Base-by-base conservation (phyloP, 2,113 vertebrate genomes). In the Acrocephalus arundinaceus region DNA sequence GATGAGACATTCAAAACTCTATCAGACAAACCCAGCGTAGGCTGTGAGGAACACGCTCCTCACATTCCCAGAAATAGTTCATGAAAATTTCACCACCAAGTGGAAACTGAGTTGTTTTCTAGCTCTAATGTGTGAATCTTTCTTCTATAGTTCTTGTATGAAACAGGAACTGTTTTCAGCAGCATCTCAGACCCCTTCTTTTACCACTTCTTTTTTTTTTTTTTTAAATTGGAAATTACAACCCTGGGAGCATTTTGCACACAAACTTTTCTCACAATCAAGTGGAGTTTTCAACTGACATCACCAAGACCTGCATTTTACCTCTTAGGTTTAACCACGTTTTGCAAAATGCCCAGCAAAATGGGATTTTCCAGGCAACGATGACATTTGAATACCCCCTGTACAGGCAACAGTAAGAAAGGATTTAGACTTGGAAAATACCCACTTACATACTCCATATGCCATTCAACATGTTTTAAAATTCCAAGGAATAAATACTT, bases 201-300 rank as follows among this genome's bases (percentile, higher is more conserved):
- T 77, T 54, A 86, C 72, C 72, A 68, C 71, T 80, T 20, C 5
- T 57, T 45, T 45, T 45, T 45, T 45, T 45, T 43, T 61, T 77
- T 37, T 45, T 51, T n/a, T 13, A 1, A 43, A 65, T 31, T 90
- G 35, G 55, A 96, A 95, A 90, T 92, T 70, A 81, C 65, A 81
- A 57, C 30, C 33, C 52, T 52, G 52, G 39, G 65, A 86, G 16
- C 18, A 67, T 80, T 90, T 31, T 72, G 48, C 80, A 43, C 58
- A 75, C 27, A 78, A 78, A 28, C 30, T 17, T 13, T 70, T 80
- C 57, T 70, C 57, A 75, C 20, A 41, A 19, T 41, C 70, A 87
- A 30, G 59, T 73, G 62, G 46, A 83, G 23, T 93, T 96, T 93
- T 93, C 49, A 92, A 17, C 21, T 82, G 90, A 85, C 41, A 51